Evolutionary conservation across 2,797 vertebrate genomes (phyloP).

Genomic region (Danio albolineatus): DNA sequence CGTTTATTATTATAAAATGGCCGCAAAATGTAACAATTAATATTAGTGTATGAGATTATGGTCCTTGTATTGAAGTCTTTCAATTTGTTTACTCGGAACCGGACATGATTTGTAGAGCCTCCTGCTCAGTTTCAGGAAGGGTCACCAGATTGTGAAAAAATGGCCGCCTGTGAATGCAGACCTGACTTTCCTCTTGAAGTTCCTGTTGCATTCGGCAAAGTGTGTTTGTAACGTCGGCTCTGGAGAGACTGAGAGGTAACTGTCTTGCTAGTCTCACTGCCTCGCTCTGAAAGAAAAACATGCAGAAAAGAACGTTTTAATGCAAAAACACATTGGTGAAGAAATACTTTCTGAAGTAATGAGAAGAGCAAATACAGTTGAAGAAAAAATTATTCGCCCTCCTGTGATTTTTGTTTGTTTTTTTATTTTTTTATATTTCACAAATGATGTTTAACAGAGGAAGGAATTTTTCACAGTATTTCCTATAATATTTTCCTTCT

Average conservation of each 20-base stretch:
- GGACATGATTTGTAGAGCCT: slow-evolving; percentile 66
- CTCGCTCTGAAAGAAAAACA: slow-evolving; percentile 82
- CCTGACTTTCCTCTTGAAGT: slow-evolving; percentile 78
- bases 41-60: background rate
- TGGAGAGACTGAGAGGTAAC: slow-evolving; percentile 83
- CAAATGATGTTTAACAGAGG: too few species aligned
- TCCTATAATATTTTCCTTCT: too few species aligned
- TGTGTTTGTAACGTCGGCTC: slow-evolving; percentile 86
- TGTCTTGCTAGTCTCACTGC: slow-evolving; percentile 91
- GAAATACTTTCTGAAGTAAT: too few species aligned
- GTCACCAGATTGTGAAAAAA: slow-evolving; percentile 86
- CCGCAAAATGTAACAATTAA: background rate
- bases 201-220: slow-evolving; percentile 85
- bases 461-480: too few species aligned
- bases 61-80: slow-evolving; percentile 2
- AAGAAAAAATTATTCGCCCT: too few species aligned
- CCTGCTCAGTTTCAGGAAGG: slow-evolving; percentile 79
- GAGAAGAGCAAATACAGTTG: too few species aligned
- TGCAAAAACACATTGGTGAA: too few species aligned
- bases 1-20: slow-evolving; percentile 7
- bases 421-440: too few species aligned
- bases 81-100: slow-evolving; percentile 56
- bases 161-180: slow-evolving; percentile 90
- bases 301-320: background rate
- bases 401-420: too few species aligned